Evolutionary conservation across 2,113 vertebrate genomes (phyloP), one percentile per base, ranked within the genome.

Genomic region (Lathamus discolor): DNA sequence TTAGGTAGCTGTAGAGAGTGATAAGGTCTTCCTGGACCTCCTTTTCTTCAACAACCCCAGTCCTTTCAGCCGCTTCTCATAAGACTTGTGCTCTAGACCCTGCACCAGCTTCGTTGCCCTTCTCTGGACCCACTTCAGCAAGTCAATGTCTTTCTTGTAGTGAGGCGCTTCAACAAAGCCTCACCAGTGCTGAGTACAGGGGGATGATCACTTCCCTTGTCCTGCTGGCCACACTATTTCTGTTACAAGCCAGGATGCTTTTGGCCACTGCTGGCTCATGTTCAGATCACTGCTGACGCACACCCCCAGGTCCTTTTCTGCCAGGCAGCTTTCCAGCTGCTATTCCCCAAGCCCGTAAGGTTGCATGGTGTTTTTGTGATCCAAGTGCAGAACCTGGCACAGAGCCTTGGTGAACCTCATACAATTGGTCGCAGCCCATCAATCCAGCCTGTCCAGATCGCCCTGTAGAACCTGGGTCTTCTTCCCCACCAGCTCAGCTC

Each of bases 51-150:
- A 68, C 1, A 62, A 1, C 3, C 29, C 33, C 52, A 35, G 28
- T n/a, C 67, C 24, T 46, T 39, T 41, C 75, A 86, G 52, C 89
- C 13, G 4, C 7, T 66, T 9, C 24, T 41, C 29, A 11, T 23
- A 41, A 62, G 27, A 37, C 5, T 9, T 37, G 49, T 33, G 31
- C 35, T 57, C 49, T 37, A 59, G 43, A 44, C 6, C 27, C 37
- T 78, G 64, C 37, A 37, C 43, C 59, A 73, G 18, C 31, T 84
- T 19, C 15, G 2, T 6, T 51, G 48, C 27, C 41, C 35, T 72
- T 20, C 35, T 78, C 73, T 84, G 57, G 51, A 37, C 49, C 8
- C 0, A 0, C 27, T 57, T 43, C 66, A 59, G 57, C 15, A 33
- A 43, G 35, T 59, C 57, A 28, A 3, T n/a, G 66, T 66, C 57